Evolutionary conservation across 1,140 invertebrate species (phyloP), one percentile per base, ranked within the genome.

Genomic region (Homarus americanus): DNA sequence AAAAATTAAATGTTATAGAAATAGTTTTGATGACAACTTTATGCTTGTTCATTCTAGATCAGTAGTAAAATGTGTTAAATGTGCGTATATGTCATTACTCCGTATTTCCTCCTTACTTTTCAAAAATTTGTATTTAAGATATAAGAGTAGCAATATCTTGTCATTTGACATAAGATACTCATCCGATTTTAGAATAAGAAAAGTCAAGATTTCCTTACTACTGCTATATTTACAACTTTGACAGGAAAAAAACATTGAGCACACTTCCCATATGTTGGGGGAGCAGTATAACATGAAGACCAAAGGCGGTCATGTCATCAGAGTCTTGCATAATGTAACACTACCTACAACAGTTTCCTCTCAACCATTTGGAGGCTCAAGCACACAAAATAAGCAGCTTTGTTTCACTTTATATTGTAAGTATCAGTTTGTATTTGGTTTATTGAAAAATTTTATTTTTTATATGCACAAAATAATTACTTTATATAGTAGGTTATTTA

Each of bases 1-100:
- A 90, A 73, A 75, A 78, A 76, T 36, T 90, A 58, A 76, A 63
- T 90, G 88, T 90, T 78, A 44, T 83, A 83, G 87, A 53, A 36
- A 32, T 89, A 83, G 88, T 90, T 90, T 41, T 66, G 38, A 82
- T 75, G 66, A 73, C 58, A 87, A 15, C 49, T 53, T 76, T 63
- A 75, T 83, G 88, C 82, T 90, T 90, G 40, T 63, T 44, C 72
- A 72, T 41, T 58, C 72, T 90, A 90, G 80, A 53, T 63, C 80
- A 53, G 24, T 90, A 84, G 82, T 36, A 58, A 49, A 84, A 38
- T 84, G 80, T 90, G 82, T 83, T 66, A 72, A 75, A 58, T 83
- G 49, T 78, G 73, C 40, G 44, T 90, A 38, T 87, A 36, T 87
- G 34, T 58, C 72, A 36, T 58, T n/a, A 36, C 12, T 83, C 58